Base-by-base conservation (phyloP, 2,113 vertebrate species). In the Callospermophilus lateralis region DNA sequence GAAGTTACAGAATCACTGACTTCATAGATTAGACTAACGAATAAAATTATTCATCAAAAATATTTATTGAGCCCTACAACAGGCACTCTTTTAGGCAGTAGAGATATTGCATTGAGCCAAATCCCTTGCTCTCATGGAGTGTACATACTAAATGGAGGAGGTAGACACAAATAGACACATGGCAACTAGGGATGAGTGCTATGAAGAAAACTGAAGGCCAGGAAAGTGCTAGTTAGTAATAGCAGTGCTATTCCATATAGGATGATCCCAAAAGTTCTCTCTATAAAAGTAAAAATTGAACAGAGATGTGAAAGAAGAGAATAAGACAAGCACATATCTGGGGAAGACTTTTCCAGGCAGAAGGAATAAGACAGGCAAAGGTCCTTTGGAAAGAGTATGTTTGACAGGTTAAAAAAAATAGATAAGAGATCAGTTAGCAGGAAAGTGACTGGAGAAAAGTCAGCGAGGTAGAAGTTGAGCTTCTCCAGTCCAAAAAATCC, bases 361-460 rank as follows among this genome's bases (percentile, higher is more conserved):
- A 85, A 87, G 22, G 22, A 74, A 79, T 12, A 89, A 76, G 76
- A 63, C 20, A 19, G 45, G 61, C 45, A 94, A 95, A 95, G 45
- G 42, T 22, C 6, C 63, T 93, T 45, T 90, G 53, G 11, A 63
- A 22, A 45, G 4, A 83, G 15, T 84, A 6, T 70, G 37, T 42
- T 51, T 90, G 53, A 68, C 37, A 78, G 34, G 10, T 42, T 89
- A 48, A 85, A 95, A 85, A 95, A 93, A 87, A 67, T 20, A 96
- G 34, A 73, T 93, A 87, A 96, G 6, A 63, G 6, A 20, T 1
- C 17, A 86, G 15, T 74, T 28, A 51, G 3, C 48, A 34, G 28
- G 24, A 93, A 90, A 58, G 26, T 84, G 39, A 68, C 6, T 84
- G 11, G 42, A 68, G 48, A 88, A 73, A 53, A 90, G 7, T 87